Conservation (phyloP, 2,113 vertebrate genomes). For the Scortum barcoo region DNA sequence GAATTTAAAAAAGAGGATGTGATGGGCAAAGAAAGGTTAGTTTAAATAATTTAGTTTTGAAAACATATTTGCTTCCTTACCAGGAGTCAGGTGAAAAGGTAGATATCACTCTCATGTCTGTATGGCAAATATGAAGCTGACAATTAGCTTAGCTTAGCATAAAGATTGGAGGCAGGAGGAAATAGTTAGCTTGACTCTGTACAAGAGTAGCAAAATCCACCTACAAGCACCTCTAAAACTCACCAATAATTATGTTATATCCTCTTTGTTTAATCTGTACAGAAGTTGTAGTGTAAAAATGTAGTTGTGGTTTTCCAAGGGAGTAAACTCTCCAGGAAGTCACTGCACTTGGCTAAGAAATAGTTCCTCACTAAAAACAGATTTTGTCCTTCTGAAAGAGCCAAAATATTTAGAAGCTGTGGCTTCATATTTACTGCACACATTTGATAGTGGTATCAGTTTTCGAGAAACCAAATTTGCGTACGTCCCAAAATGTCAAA, state of each 20-base stretch:
- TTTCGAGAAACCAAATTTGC: not conserved
- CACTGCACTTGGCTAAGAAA: not conserved
- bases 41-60: not conserved
- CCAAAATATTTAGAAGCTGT: not conserved
- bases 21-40: not conserved
- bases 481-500: not conserved
- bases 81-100: not conserved
- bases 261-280: not conserved
- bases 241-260: not conserved
- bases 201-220: too few species aligned
- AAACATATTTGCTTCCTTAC: not conserved
- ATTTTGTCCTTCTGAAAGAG: not conserved
- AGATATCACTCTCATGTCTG: not conserved
- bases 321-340: too few species aligned
- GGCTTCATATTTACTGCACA: not conserved
- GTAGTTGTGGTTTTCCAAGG: too few species aligned
- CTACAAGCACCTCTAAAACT: not conserved
- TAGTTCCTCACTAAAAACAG: not conserved
- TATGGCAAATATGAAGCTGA: too few species aligned
- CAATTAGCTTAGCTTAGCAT: too few species aligned
- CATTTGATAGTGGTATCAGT: not conserved
- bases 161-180: too few species aligned
- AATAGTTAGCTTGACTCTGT: too few species aligned
- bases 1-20: not conserved
- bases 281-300: too few species aligned